phyloP scores from a whole-genome alignment of 2,113 vertebrate species.

The Aphyosemion australe region DNA sequence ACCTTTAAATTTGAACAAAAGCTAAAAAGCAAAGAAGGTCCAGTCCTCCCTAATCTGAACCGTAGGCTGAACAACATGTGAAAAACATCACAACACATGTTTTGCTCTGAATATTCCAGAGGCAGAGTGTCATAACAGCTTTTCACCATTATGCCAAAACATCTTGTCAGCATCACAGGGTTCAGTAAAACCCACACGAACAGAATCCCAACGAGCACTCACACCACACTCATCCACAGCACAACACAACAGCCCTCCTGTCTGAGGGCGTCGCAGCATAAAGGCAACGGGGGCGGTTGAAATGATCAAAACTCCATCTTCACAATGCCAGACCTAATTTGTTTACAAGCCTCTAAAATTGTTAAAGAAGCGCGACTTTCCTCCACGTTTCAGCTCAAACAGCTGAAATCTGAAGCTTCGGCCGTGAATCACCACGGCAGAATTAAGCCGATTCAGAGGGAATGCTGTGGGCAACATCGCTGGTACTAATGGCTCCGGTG shows the following conservation, averaged over 20 bases:
- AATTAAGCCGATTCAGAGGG: constrained; percentile 48
- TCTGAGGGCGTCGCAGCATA: constrained; percentile 9
- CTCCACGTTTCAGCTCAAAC: constrained; percentile 16
- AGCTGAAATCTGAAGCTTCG: constrained; percentile 10
- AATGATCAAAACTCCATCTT: constrained; percentile 40
- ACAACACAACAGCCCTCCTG: constrained; percentile 11
- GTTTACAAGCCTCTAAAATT: not conserved
- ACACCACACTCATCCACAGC: not conserved
- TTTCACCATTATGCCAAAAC: constrained; percentile 13
- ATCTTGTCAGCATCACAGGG: not conserved
- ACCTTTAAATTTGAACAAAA: not conserved
- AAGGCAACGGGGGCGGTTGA: constrained; percentile 8
- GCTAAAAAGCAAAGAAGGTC: not conserved
- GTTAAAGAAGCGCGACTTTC: constrained; percentile 16
- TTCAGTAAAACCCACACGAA: constrained; percentile 17
- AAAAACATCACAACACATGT: not conserved
- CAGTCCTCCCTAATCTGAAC: not conserved
- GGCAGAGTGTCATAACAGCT: not conserved
- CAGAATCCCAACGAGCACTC: not conserved
- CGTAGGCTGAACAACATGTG: too few relatives aligned
- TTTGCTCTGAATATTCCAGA: not conserved
- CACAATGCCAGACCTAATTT: constrained; percentile 27
- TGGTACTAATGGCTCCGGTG: constrained; percentile 41
- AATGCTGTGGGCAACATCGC: constrained; percentile 41
- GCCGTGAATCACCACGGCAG: constrained; percentile 7